A percentile compares a stretch with the other conserved stretches of the same genome.
These are phyloP conservation scores for Erythrolamprus reginae DNA, from an alignment of 2,113 vertebrate species.

Conservation along the genomic window DNA sequence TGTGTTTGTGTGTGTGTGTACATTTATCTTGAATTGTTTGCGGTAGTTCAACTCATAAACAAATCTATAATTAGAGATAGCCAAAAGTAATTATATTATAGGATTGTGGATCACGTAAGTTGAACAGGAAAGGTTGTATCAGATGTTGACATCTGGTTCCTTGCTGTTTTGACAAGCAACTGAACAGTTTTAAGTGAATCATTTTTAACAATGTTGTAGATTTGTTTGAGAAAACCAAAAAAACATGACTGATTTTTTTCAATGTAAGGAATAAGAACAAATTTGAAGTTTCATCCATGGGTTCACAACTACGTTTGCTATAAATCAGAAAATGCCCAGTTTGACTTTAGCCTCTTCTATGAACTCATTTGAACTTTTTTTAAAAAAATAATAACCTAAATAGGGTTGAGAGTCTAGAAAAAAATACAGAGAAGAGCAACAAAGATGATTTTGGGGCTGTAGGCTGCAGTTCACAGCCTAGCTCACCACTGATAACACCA, in stretches of 20 bases:
- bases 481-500: too few species aligned
- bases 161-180: constrained; percentile 2
- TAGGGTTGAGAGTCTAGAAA: not conserved
- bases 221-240: not conserved
- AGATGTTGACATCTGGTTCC: constrained; percentile 14
- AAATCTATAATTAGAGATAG: constrained; percentile 9
- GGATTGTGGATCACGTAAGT: not conserved
- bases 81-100: not conserved
- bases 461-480: not conserved
- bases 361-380: not conserved
- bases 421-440: not conserved
- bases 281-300: not conserved
- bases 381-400: not conserved
- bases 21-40: not conserved
- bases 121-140: not conserved
- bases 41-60: not conserved
- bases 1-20: not conserved
- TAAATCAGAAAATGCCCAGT: not conserved
- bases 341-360: not conserved
- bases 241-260: not conserved
- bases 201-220: not conserved
- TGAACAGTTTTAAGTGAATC: constrained; percentile 8
- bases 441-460: not conserved
- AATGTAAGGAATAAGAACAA: not conserved
- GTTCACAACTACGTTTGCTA: not conserved